These are phyloP conservation scores for Solenodon paradoxus DNA, from an alignment of 2,113 vertebrate species.

Conservation along the genomic window DNA sequence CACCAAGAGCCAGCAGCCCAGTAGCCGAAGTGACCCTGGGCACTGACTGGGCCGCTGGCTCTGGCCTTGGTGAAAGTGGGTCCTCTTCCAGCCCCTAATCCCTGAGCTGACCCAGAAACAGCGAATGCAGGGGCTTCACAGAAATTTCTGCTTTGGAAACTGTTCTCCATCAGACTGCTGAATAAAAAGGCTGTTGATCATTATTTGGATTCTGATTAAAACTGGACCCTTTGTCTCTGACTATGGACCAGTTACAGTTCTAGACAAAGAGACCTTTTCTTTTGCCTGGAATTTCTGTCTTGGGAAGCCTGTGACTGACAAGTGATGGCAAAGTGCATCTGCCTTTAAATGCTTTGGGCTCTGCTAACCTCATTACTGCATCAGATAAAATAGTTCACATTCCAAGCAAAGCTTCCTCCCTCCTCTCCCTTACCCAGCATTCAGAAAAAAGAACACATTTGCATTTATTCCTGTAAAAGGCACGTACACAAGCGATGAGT, in stretches of 20 bases:
- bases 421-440: constrained; percentile 78
- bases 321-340: constrained; percentile 86
- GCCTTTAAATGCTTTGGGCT: constrained; percentile 82
- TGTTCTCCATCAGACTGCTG: constrained; percentile 35
- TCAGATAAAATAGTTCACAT: constrained; percentile 86
- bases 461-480: constrained; percentile 77
- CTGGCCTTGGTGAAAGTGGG: constrained; percentile 6
- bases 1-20: background rate
- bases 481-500: constrained; percentile 46
- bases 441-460: constrained; percentile 75
- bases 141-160: constrained; percentile 48
- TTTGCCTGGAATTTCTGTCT: constrained; percentile 81
- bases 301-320: constrained; percentile 83
- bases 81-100: background rate
- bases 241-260: constrained; percentile 80
- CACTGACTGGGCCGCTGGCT: background rate
- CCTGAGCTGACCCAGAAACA: constrained; percentile 43
- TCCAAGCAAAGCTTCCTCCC: constrained; percentile 75
- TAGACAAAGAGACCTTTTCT: constrained; percentile 84
- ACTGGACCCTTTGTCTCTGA: constrained; percentile 83
- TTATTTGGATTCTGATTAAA: constrained; percentile 84
- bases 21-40: background rate
- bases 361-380: constrained; percentile 84
- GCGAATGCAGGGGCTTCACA: constrained; percentile 18
- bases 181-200: constrained; percentile 81